phyloP scores from a whole-genome alignment of 2,888 invertebrate genomes.

The Drosophila mimetica region DNA sequence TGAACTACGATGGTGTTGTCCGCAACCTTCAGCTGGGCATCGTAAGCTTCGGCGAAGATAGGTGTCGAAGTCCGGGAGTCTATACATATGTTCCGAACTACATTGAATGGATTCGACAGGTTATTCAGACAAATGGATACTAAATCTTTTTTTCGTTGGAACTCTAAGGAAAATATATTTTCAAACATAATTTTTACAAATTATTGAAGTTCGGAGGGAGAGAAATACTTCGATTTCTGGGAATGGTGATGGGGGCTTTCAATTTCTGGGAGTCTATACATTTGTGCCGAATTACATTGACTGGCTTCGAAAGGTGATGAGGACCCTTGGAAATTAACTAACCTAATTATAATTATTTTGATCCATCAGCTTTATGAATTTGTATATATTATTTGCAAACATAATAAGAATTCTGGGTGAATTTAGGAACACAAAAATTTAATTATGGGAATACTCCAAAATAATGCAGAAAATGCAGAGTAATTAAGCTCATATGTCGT shows the following conservation, averaged over 20 bases:
- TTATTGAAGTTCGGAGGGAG: background rate
- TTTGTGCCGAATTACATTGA: slow-evolving; percentile 6
- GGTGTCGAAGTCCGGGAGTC: slow-evolving; percentile 11
- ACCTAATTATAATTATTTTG: background rate
- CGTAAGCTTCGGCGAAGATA: background rate
- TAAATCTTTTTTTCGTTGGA: too few species aligned
- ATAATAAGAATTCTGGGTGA: too few species aligned
- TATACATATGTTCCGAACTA: slow-evolving; percentile 28
- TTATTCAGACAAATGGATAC: background rate
- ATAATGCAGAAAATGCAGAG: too few species aligned
- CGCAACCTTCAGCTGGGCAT: slow-evolving; percentile 17
- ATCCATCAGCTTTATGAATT: too few species aligned
- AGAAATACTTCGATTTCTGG: background rate
- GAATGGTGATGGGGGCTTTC: background rate
- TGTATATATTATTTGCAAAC: too few species aligned
- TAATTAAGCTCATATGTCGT: background rate
- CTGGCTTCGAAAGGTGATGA: background rate
- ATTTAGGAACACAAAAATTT: too few species aligned
- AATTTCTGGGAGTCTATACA: background rate
- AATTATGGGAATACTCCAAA: too few species aligned
- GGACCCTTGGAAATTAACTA: background rate
- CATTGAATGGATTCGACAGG: slow-evolving; percentile 6
- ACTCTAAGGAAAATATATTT: too few species aligned
- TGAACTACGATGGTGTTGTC: background rate
- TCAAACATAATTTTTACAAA: too few species aligned